phyloP scores from a whole-genome alignment of 2,888 invertebrate genomes.

The Tachina lurida region DNA sequence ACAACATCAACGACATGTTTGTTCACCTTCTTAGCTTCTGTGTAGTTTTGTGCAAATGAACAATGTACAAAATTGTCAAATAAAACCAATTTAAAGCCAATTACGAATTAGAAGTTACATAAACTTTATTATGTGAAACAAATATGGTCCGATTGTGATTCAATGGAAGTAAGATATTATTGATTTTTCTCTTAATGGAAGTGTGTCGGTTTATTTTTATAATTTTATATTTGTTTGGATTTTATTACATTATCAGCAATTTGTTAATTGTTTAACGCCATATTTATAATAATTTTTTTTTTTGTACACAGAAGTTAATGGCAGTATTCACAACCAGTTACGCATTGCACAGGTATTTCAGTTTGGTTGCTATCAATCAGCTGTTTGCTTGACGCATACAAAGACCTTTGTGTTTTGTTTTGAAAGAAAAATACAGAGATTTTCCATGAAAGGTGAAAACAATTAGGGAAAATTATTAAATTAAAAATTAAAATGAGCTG shows the following conservation, averaged over 20 bases:
- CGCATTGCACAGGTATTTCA: no score
- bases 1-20: slow-evolving; percentile 8
- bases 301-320: neutral
- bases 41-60: slow-evolving; percentile 15
- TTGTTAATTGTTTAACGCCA: slow-evolving; percentile 31
- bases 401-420: no score
- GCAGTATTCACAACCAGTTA: neutral
- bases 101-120: slow-evolving; percentile 25
- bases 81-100: neutral
- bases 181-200: slow-evolving; percentile 5
- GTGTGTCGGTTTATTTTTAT: neutral
- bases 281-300: slow-evolving; percentile 14
- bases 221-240: neutral
- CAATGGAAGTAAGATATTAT: neutral
- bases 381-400: no score
- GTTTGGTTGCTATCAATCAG: no score
- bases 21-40: slow-evolving; percentile 10
- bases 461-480: no score
- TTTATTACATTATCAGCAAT: slow-evolving; percentile 30
- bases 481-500: no score
- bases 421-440: no score
- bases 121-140: slow-evolving; percentile 9
- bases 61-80: slow-evolving; percentile 8
- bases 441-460: no score
- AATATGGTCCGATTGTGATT: slow-evolving; percentile 33